phyloP scores from a whole-genome alignment of 2,797 vertebrate species.

The Melopsittacus undulatus region DNA sequence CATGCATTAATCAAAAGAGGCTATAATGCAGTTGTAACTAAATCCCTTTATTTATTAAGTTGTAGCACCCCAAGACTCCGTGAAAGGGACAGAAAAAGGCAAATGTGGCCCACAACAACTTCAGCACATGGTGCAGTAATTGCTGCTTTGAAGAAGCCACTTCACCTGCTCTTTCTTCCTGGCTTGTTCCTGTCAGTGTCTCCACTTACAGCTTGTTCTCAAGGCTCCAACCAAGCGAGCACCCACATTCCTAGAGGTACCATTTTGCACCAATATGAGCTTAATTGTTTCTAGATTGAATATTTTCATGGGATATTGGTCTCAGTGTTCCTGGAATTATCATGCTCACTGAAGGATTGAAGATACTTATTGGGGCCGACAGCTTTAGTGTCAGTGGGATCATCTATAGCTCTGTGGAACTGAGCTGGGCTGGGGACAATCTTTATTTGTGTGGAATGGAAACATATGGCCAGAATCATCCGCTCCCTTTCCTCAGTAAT shows the following conservation, averaged over 20 bases:
- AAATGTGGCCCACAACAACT: constrained; percentile 4
- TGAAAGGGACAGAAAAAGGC: not conserved
- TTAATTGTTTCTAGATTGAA: constrained; percentile 94
- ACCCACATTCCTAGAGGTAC: constrained; percentile 65
- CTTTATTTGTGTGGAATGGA: constrained; percentile 82
- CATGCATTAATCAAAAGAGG: constrained; percentile 41
- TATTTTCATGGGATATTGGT: constrained; percentile 91
- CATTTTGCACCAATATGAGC: constrained; percentile 57
- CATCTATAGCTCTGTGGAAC: constrained; percentile 74
- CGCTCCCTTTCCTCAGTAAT: constrained; percentile 92
- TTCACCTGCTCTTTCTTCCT: constrained; percentile 17
- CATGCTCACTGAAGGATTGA: constrained; percentile 90
- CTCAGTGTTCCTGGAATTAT: constrained; percentile 88
- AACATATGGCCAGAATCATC: constrained; percentile 93
- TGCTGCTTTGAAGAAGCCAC: not conserved
- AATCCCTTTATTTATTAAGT: constrained; percentile 1
- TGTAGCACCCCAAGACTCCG: not conserved
- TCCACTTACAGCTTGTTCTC: not conserved
- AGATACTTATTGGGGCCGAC: constrained; percentile 92
- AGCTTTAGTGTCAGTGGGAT: constrained; percentile 84
- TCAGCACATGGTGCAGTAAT: not conserved
- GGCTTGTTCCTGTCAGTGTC: accelerated
- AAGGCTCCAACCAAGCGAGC: constrained; percentile 39
- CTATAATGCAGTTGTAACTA: not conserved
- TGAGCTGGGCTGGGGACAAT: constrained; percentile 58